Evolutionary conservation across 2,888 invertebrate species (phyloP), one percentile per base, ranked within the genome.

Genomic region (Dasysyrphus albostriatus): DNA sequence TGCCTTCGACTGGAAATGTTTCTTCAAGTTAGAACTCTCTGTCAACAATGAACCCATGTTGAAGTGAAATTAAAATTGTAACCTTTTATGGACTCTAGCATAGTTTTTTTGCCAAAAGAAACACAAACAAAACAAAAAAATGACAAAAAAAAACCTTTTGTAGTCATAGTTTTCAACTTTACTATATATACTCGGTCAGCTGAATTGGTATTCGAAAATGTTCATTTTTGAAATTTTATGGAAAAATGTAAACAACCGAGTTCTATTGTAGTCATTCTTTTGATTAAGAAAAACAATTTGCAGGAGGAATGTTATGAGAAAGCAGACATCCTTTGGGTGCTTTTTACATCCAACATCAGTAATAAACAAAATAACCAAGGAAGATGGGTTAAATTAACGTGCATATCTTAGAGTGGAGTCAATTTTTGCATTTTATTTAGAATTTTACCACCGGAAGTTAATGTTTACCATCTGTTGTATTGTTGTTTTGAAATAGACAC

Each of bases 1-100:
- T 78, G 67, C 78, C 44, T 74, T 67, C 19, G 34, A 56, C 42
- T 47, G 79, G 37, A 74, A 74, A 74, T 69, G 54, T 59, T 51
- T 69, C 54, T 56, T 61, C 34, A 75, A 69, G 54, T 69, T 39
- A 54, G 9, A 24, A 24, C 37, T 37, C 4, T 32, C 16, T 63
- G 44, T 63, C 63, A 67, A 49, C 34, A 49, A 49, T 34, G 49
- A 67, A 67, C 16, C 12, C 65, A 65, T 34, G 49, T 65, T 49
- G 16, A 49, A 19, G 67, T 67, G 19, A 67, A 34, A 49, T 67
- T 67, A 49, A 67, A 67, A 49, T 37, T 49, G 49, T 34, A 67
- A 24, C 67, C 34, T 49, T 49, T 67, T 67, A 37, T 49, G 67
- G 32, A 47, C 49, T 67, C 14, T 16, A 10, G 34, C 65, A 67